Conservation (phyloP, 2,113 vertebrate genomes). For the Glaucidium brasilianum region DNA sequence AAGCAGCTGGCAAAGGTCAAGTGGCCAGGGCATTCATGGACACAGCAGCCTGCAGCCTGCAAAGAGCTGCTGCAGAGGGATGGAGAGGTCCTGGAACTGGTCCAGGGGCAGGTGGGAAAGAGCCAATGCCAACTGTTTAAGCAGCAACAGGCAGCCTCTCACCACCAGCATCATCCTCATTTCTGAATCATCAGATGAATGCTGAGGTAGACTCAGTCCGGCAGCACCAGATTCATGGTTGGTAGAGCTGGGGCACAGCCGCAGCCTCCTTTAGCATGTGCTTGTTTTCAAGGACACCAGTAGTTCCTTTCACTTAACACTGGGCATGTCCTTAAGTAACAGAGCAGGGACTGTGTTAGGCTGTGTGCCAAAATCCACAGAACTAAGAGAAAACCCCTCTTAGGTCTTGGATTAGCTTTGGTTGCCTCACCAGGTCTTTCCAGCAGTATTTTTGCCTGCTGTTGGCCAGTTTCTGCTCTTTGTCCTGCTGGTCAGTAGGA, state of each 20-base stretch:
- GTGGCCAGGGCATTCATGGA: rapidly evolving
- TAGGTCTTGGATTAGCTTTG: background rate
- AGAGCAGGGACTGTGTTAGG: background rate
- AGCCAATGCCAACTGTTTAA: background rate
- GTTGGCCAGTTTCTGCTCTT: background rate
- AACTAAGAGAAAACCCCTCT: background rate
- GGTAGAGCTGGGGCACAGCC: background rate
- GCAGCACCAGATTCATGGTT: background rate
- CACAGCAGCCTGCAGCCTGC: background rate
- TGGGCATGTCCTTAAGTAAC: background rate
- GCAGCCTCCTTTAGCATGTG: background rate
- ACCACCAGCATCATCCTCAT: background rate
- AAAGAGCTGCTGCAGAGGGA: background rate
- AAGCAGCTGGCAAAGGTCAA: background rate
- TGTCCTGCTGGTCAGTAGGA: background rate
- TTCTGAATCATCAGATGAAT: rapidly evolving
- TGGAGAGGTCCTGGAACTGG: background rate
- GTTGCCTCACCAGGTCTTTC: background rate
- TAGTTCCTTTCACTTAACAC: background rate
- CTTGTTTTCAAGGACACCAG: background rate
- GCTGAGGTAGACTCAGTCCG: rapidly evolving
- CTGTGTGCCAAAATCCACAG: background rate
- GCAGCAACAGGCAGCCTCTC: background rate
- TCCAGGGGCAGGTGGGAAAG: background rate
- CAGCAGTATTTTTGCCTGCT: background rate